These are phyloP conservation scores for Montipora foliosa DNA, from an alignment of 64 coral and sea anemone species.

Conservation along the genomic window DNA sequence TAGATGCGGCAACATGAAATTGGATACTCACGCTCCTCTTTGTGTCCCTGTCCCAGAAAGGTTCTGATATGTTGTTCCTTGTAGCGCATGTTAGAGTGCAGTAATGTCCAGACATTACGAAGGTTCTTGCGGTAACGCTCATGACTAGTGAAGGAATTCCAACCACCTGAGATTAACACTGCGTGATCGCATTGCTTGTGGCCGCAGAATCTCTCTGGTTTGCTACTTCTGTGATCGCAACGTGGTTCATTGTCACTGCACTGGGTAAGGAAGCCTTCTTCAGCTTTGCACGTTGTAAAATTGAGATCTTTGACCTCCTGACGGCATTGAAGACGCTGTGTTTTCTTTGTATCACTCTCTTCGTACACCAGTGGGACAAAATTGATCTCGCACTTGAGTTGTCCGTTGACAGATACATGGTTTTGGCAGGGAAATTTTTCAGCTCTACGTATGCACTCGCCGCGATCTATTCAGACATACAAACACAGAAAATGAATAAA, in stretches of 20 bases:
- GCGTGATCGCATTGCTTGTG: conserved; percentile 86
- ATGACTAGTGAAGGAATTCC: conserved; percentile 69
- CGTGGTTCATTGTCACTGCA: conserved; percentile 58
- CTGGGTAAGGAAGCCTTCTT: neutral
- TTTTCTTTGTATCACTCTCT: neutral
- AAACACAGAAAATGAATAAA: neutral
- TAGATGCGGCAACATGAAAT: conserved; percentile 5
- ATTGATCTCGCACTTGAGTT: conserved; percentile 75
- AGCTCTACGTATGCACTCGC: conserved; percentile 68
- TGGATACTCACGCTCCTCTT: conserved; percentile 88
- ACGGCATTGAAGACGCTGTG: conserved; percentile 48
- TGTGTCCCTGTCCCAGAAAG: conserved; percentile 83
- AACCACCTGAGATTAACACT: conserved; percentile 77
- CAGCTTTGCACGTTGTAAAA: conserved; percentile 42
- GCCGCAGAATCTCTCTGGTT: conserved; percentile 26
- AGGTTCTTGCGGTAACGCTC: conserved; percentile 76
- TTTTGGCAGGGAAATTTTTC: conserved; percentile 72
- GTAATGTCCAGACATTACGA: conserved; percentile 80
- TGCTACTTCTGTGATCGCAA: neutral
- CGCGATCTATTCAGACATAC: conserved; percentile 27
- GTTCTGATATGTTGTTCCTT: conserved; percentile 77
- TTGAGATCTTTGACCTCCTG: neutral
- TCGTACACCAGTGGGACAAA: conserved; percentile 68
- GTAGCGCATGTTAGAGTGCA: conserved; percentile 77
- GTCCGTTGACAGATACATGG: neutral